Evolutionary conservation across 1,140 invertebrate genomes (phyloP).

Genomic region (Rhynchophorus ferrugineus): DNA sequence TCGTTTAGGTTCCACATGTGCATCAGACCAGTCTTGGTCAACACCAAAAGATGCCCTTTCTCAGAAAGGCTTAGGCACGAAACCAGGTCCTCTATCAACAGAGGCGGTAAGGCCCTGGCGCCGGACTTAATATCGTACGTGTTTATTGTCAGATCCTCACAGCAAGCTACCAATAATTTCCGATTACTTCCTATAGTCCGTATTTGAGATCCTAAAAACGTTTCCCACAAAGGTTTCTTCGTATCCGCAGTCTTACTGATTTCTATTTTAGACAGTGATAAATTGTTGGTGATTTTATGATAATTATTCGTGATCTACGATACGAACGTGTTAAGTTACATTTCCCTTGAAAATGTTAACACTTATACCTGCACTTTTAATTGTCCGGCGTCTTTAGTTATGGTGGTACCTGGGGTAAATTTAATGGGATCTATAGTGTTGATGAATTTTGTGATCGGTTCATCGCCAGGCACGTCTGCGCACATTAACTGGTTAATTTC

Average conservation of each 20-base stretch:
- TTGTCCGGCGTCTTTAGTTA: slow-evolving; percentile 31
- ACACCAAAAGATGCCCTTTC: slow-evolving; percentile 32
- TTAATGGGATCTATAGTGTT: slow-evolving; percentile 35
- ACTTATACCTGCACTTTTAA: slow-evolving; percentile 35
- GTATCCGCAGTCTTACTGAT: slow-evolving; percentile 44
- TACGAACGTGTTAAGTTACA: not conserved
- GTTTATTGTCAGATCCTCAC: slow-evolving; percentile 38
- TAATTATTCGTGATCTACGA: slow-evolving; percentile 49
- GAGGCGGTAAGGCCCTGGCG: slow-evolving; percentile 32
- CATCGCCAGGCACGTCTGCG: slow-evolving; percentile 37
- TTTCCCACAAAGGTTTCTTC: slow-evolving; percentile 50
- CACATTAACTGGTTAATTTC: slow-evolving; percentile 39
- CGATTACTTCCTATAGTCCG: slow-evolving; percentile 33
- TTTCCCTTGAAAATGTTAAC: not conserved
- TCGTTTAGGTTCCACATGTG: slow-evolving; percentile 39
- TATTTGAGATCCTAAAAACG: slow-evolving; percentile 41
- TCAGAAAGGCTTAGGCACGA: slow-evolving; percentile 34
- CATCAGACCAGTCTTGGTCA: slow-evolving; percentile 40
- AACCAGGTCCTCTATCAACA: slow-evolving; percentile 36
- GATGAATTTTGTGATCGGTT: slow-evolving; percentile 37
- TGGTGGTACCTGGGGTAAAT: slow-evolving; percentile 29
- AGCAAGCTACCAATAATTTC: slow-evolving; percentile 35
- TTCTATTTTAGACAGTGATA: slow-evolving; percentile 44
- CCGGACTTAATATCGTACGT: slow-evolving; percentile 33
- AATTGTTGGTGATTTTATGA: slow-evolving; percentile 45